Percentiles rank a stretch among this genome's conserved stretches.
These are phyloP conservation scores for Thalassaphorura encarpata DNA, from an alignment of 1,140 invertebrate genomes.

Conservation along the genomic window DNA sequence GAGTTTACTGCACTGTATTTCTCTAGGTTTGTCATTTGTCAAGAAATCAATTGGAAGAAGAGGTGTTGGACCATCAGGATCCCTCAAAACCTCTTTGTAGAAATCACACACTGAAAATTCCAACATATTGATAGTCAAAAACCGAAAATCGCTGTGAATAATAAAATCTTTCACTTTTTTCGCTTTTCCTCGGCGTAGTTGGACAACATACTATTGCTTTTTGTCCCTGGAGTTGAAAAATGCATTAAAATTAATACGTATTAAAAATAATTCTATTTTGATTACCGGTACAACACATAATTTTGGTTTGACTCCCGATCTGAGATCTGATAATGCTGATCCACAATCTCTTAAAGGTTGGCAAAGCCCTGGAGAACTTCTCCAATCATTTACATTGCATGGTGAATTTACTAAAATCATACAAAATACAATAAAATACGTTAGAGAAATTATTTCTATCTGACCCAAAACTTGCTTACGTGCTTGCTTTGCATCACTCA, in stretches of 20 bases:
- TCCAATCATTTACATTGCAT: neutral
- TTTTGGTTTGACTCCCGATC: neutral
- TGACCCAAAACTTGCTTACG: too few relatives aligned
- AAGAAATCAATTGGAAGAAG: neutral
- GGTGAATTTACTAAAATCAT: neutral
- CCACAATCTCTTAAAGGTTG: conserved; percentile 12
- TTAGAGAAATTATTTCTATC: too few relatives aligned
- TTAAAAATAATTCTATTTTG: neutral
- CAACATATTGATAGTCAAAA: too few relatives aligned
- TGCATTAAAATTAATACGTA: neutral
- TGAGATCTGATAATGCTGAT: conserved; percentile 10
- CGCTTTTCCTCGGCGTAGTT: conserved; percentile 17
- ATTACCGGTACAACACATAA: neutral
- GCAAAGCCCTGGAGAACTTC: neutral
- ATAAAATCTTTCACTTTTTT: conserved; percentile 12
- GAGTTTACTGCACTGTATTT: neutral
- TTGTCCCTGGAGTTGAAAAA: neutral
- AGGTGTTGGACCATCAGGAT: neutral
- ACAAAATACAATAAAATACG: neutral
- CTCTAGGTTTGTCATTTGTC: neutral
- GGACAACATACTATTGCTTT: conserved; percentile 21
- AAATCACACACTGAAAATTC: conserved; percentile 19
- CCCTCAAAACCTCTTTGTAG: conserved; percentile 4
- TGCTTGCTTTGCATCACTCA: too few relatives aligned
- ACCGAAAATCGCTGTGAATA: too few relatives aligned